Percentiles rank a stretch among this genome's conserved stretches.
phyloP scores from a whole-genome alignment of 2,888 invertebrate species.

The Eilema depressum region DNA sequence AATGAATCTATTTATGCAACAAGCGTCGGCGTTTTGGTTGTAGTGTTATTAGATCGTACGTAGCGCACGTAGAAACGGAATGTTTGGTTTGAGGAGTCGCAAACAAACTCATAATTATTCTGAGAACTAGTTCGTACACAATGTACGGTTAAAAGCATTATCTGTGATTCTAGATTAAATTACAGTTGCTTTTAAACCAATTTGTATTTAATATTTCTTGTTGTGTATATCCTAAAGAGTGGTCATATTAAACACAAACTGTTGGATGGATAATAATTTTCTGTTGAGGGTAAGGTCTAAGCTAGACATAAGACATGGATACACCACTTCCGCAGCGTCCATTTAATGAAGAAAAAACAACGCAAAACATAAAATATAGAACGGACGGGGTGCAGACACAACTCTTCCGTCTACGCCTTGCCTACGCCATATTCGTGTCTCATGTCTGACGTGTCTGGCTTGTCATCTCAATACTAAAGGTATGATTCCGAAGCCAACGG shows the following conservation, averaged over 20 bases:
- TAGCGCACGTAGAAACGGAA: constrained; percentile 73
- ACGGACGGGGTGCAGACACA: background rate
- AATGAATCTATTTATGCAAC: constrained; percentile 80
- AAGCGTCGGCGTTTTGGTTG: constrained; percentile 75
- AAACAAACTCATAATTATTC: constrained; percentile 80
- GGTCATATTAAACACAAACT: background rate
- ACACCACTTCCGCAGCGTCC: background rate
- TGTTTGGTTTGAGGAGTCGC: constrained; percentile 82
- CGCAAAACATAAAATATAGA: background rate
- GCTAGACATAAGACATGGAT: background rate
- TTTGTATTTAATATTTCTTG: background rate
- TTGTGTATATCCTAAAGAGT: background rate
- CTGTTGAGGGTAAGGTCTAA: too few relatives aligned
- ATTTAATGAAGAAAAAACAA: background rate
- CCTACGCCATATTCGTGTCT: background rate
- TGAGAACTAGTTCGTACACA: constrained; percentile 69
- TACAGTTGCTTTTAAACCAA: constrained; percentile 27
- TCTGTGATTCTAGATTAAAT: constrained; percentile 64
- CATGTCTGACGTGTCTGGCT: background rate
- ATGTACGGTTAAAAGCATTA: constrained; percentile 66
- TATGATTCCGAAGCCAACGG: too few relatives aligned
- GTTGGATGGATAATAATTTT: background rate
- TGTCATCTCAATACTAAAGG: background rate
- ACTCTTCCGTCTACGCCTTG: background rate
- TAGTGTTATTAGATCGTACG: constrained; percentile 72